Percentiles rank a stretch among this genome's conserved stretches.
Evolutionary conservation across 2,888 invertebrate genomes (phyloP).

Genomic region (Phorcus lineatus): DNA sequence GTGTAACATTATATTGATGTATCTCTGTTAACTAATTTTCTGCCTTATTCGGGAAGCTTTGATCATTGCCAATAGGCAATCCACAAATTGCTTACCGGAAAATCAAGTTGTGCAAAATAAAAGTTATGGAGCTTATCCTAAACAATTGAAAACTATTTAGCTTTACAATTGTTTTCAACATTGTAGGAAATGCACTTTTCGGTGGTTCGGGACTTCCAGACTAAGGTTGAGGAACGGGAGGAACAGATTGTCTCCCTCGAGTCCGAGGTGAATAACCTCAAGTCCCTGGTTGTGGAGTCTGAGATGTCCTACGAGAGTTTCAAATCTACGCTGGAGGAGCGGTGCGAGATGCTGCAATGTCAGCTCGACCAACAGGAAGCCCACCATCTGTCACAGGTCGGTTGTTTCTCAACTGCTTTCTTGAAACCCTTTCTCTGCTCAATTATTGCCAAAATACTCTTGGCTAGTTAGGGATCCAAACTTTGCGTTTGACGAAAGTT

Average conservation of each 20-base stretch:
- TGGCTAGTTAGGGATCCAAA: no score
- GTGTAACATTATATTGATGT: no score
- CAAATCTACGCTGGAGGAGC: constrained; percentile 27
- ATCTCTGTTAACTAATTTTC: neutral
- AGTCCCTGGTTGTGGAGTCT: neutral
- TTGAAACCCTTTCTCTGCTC: no score
- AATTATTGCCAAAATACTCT: no score
- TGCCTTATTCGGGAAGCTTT: no score
- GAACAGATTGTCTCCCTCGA: constrained; percentile 30
- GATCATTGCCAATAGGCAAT: neutral
- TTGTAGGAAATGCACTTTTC: constrained; percentile 27
- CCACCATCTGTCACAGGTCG: constrained; percentile 47
- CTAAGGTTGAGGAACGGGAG: constrained; percentile 24
- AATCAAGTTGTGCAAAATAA: no score
- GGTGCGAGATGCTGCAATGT: constrained; percentile 35
- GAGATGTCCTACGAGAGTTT: constrained; percentile 10
- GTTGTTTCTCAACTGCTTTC: neutral
- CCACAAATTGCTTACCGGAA: no score
- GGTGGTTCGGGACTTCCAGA: constrained; percentile 24
- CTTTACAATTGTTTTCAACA: no score
- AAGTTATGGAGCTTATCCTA: no score
- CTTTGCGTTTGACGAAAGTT: no score
- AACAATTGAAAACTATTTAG: no score
- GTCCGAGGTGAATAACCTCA: constrained; percentile 26
- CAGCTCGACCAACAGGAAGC: constrained; percentile 38